These are phyloP conservation scores for Bembecia ichneumoniformis DNA, from an alignment of 2,888 invertebrate species.

Conservation along the genomic window DNA sequence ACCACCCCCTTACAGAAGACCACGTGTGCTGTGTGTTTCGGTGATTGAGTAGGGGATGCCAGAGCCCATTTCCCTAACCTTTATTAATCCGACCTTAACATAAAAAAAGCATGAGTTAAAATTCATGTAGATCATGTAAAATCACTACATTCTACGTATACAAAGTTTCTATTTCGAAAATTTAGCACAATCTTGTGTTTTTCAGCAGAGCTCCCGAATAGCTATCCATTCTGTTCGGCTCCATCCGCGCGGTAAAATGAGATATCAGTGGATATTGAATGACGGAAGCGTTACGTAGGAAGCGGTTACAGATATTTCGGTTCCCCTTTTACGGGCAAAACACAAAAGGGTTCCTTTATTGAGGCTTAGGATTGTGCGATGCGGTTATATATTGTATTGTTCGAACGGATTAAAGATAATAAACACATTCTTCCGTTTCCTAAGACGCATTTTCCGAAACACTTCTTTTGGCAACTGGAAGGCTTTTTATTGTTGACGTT, in stretches of 20 bases:
- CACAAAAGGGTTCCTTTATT: slow-evolving; percentile 28
- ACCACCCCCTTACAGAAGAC: no score
- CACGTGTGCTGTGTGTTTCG: no score
- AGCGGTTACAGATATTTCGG: slow-evolving; percentile 29
- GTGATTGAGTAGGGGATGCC: no score
- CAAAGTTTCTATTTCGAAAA: no score
- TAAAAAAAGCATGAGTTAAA: no score
- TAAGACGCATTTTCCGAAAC: neutral
- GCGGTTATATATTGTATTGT: slow-evolving; percentile 30
- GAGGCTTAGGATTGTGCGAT: slow-evolving; percentile 25
- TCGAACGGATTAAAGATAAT: slow-evolving; percentile 33
- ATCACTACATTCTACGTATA: no score
- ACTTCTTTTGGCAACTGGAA: no score
- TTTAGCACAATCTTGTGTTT: no score
- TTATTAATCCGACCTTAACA: no score
- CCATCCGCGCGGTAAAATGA: slow-evolving; percentile 60
- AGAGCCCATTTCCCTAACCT: no score
- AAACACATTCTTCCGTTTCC: slow-evolving; percentile 26
- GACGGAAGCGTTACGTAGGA: slow-evolving; percentile 42
- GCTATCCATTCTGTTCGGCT: slow-evolving; percentile 44
- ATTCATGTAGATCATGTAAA: no score
- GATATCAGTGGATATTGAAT: slow-evolving; percentile 69
- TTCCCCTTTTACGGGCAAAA: slow-evolving; percentile 23
- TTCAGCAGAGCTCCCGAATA: slow-evolving; percentile 21
- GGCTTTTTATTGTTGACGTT: no score